Conservation (phyloP, 2,888 invertebrate species). For the Plutella xylostella region DNA sequence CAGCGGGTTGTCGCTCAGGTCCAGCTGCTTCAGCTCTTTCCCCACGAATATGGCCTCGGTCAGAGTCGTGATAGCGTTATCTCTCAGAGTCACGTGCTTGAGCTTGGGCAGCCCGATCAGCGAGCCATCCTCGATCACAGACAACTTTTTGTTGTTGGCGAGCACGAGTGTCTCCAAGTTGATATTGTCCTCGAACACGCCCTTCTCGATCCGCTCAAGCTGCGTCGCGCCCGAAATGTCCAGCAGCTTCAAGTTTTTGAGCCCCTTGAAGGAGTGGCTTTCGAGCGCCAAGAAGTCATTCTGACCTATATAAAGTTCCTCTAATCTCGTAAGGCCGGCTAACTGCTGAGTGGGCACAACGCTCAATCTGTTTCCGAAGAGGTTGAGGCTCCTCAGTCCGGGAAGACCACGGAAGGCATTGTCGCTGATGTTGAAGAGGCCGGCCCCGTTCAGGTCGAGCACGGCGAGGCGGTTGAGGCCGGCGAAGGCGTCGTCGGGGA, state of each 20-base stretch:
- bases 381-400: constrained; percentile 79
- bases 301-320: constrained; percentile 85
- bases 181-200: constrained; percentile 82
- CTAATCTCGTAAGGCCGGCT: constrained; percentile 77
- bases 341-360: constrained; percentile 82
- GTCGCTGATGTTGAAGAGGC: constrained; percentile 81
- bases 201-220: constrained; percentile 78
- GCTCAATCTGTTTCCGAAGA: constrained; percentile 83
- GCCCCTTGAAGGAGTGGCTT: constrained; percentile 80
- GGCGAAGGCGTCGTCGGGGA: constrained; percentile 83
- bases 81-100: constrained; percentile 79
- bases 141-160: constrained; percentile 81
- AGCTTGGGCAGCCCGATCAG: constrained; percentile 84
- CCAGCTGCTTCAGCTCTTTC: constrained; percentile 79
- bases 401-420: constrained; percentile 81
- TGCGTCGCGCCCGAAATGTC: constrained; percentile 84
- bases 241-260: constrained; percentile 80
- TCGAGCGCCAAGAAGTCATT: constrained; percentile 80
- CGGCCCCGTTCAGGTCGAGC: constrained; percentile 84
- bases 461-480: constrained; percentile 80
- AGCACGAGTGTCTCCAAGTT: constrained; percentile 83
- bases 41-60: constrained; percentile 85
- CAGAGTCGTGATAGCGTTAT: constrained; percentile 81
- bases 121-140: constrained; percentile 80
- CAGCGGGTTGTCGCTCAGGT: constrained; percentile 86